Evolutionary conservation across 2,797 vertebrate genomes (phyloP), one percentile per base, ranked within the genome.

Genomic region (Poliocrania exsul): DNA sequence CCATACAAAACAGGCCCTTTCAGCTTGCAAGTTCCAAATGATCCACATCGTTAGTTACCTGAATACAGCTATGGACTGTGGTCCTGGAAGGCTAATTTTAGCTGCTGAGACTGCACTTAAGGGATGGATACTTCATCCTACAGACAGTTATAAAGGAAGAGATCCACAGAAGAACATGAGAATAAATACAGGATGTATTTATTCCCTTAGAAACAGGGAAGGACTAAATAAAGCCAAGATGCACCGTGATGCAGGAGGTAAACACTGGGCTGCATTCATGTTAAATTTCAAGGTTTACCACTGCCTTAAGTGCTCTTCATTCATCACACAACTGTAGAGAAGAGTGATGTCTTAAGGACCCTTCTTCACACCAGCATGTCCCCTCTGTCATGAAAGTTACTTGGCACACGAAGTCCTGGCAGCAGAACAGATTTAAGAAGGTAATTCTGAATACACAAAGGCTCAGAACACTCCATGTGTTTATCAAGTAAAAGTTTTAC

Each of bases 261-360:
- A 66, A 49, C 0, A 2, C 1, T 20, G 49, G 10, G 33, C 9
- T 70, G 11, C 8, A 33, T 35, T 66, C 54, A 56, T 2, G 1
- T 21, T 28, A 86, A 51, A 16, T 6, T 8, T 35, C 33, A 81
- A 75, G 24, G 28, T 60, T 84, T 35, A 81, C 25, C 66, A 18
- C 6, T n/a, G 54, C 54, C 16, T 56, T 57, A 50, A 49, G 61
- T 9, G 29, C 15, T 85, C 5, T 35, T 74, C 58, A 50, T 24
- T 81, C 13, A 3, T 38, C 31, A 53, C 28, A 25, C 4, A 4
- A 26, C 44, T 37, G 35, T 10, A 44, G 10, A 47, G 47, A 16
- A 13, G 16, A 62, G 9, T 1, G 3, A 16, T 71, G 70, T 49
- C 31, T 81, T 73, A 38, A 35, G 40, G 64, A 70, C 13, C 9